Base-by-base conservation (phyloP, 2,888 invertebrate species). In the Diplazon laetatorius region DNA sequence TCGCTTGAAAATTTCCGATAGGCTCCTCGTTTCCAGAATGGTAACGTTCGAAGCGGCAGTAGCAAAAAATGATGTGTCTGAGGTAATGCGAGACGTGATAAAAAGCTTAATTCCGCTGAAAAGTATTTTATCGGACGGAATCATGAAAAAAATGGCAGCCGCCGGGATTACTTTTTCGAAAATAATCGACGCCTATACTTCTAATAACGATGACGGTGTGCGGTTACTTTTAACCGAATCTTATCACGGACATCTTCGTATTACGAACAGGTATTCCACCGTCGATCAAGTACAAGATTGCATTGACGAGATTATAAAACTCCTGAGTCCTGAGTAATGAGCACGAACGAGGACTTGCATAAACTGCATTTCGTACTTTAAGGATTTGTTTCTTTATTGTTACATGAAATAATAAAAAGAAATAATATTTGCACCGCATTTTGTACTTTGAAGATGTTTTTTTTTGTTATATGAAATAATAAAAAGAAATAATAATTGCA, bases 61-160 rank as follows among this genome's bases (percentile, higher is more conserved):
- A 22, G 48, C 48, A 30, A 30, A 63, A 63, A 25, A 65, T 52
- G 20, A 20, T 8, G 37, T 35, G 20, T 65, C 50, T 12, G 30
- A 65, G 37, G 16, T 10, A 63, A 37, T 50, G 37, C 65, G 37
- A n/a, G 37, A 65, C 10, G 10, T 37, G 1, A 35, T n/a, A 9
- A 5, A 37, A 50, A 65, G 30, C 35, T 65, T 65, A 18, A 65
- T 22, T 50, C 65, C 65, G 3, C 50, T 65, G 6, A 16, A 37
- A 12, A 12, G 50, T 8, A 20, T 22, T 50, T 9, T 50, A n/a
- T 65, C 65, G 20, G 37, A 65, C 50, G 39, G 35, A 50, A 65
- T 65, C 35, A 65, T 65, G 16, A 25, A 35, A 48, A 65, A 65
- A 65, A 65, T 65, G 65, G 35, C 20, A 22, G 14, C 18, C 8